Evolutionary conservation across 1,140 invertebrate genomes (phyloP).

Genomic region (Rhopalosiphum maidis): DNA sequence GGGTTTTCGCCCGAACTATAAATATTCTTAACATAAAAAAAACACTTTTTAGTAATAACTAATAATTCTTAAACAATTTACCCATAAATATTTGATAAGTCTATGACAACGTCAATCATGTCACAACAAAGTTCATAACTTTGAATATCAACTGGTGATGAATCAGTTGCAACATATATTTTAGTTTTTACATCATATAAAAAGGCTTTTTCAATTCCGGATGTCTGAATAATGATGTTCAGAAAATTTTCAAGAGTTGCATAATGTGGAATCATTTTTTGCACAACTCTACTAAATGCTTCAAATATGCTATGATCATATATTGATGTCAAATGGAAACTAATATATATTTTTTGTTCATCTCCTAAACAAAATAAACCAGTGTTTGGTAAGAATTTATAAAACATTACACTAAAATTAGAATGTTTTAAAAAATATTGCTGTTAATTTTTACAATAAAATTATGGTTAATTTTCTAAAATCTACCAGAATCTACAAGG

Average conservation of each 20-base stretch:
- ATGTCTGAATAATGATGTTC: constrained; percentile 99
- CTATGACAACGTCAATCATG: constrained; percentile 99
- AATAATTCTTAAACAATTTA: constrained; percentile 63
- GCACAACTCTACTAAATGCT: constrained; percentile 99
- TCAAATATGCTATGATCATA: constrained; percentile 99
- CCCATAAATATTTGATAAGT: constrained; percentile 99
- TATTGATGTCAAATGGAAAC: constrained; percentile 98
- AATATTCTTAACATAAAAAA: constrained; percentile 56
- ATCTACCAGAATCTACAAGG: constrained; percentile 81
- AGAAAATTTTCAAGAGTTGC: constrained; percentile 96
- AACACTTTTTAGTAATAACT: constrained; percentile 30
- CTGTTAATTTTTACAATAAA: not conserved
- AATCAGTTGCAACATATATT: constrained; percentile 99
- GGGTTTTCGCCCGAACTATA: constrained; percentile 79
- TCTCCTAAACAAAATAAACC: constrained; percentile 66
- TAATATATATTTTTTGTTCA: constrained; percentile 82
- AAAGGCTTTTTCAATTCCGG: constrained; percentile 97
- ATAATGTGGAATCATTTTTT: constrained; percentile 97
- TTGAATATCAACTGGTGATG: constrained; percentile 99
- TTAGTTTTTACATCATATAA: constrained; percentile 98
- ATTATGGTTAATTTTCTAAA: not conserved
- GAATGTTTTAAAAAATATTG: not conserved
- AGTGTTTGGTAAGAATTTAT: constrained; percentile 50
- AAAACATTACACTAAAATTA: not conserved
- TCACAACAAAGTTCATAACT: constrained; percentile 99